Conservation (phyloP, 2,888 invertebrate genomes). For the Melipona bicolor region DNA sequence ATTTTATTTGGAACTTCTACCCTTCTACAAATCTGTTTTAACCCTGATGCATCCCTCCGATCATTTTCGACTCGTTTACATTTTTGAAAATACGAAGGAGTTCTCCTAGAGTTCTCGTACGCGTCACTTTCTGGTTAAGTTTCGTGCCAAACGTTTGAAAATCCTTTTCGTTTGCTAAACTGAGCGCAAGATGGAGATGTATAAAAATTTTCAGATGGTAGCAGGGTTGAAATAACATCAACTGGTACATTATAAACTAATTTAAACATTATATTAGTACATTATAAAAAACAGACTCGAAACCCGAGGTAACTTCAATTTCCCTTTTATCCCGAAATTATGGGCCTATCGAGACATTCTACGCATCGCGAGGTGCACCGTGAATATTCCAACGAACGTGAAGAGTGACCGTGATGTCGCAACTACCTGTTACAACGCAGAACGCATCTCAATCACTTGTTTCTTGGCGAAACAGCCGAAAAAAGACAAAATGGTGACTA, state of each 20-base stretch:
- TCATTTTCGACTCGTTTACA: no score
- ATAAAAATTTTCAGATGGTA: no score
- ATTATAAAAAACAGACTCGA: not conserved
- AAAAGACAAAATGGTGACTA: not conserved
- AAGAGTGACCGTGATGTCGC: not conserved
- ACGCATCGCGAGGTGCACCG: not conserved
- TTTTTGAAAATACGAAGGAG: no score
- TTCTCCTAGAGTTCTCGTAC: no score
- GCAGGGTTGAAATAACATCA: not conserved
- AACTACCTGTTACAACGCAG: not conserved
- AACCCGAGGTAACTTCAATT: not conserved
- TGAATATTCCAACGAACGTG: not conserved
- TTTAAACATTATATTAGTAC: no score
- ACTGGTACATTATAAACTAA: not conserved
- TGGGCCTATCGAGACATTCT: not conserved
- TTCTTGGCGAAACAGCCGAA: not conserved
- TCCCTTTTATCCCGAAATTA: constrained; percentile 8
- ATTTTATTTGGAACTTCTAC: no score
- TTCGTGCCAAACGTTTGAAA: no score
- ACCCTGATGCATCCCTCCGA: no score
- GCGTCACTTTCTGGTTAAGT: no score
- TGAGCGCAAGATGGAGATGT: no score
- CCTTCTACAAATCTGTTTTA: no score
- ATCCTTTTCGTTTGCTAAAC: no score
- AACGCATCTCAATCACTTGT: not conserved